Conservation (phyloP, 2,797 vertebrate genomes). For the Ciconia nigra region DNA sequence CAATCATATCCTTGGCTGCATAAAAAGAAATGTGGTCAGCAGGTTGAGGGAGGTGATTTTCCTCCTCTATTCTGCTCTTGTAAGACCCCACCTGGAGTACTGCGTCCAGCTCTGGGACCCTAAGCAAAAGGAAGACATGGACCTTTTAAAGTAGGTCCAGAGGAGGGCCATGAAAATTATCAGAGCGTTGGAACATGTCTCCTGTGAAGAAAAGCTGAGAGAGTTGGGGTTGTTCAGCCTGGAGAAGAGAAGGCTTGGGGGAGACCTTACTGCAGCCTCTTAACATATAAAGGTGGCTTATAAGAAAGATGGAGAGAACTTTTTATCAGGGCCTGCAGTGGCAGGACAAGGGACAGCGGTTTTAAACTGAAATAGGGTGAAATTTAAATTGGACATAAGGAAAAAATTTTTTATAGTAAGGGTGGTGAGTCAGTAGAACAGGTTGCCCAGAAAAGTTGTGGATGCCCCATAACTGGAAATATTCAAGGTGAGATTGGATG, state of each 20-base stretch:
- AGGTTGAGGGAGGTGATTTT: not conserved
- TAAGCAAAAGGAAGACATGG: not conserved
- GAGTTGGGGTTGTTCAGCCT: not conserved
- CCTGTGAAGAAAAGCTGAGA: not conserved
- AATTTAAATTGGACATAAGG: not conserved
- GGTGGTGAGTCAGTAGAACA: not conserved
- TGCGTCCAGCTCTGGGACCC: not conserved
- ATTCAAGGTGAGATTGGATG: not conserved
- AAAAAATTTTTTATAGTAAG: not conserved
- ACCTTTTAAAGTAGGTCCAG: not conserved
- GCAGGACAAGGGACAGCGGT: not conserved
- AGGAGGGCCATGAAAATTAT: not conserved
- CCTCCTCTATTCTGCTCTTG: not conserved
- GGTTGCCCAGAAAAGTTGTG: not conserved
- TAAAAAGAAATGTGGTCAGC: no score
- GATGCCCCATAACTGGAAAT: rapidly evolving
- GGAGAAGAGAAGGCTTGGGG: not conserved
- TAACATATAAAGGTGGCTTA: not conserved
- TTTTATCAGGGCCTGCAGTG: not conserved
- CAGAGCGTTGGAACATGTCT: not conserved
- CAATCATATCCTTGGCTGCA: not conserved
- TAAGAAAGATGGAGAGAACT: not conserved
- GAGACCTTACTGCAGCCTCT: not conserved
- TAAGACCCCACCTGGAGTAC: not conserved
- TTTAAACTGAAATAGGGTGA: not conserved